Evolutionary conservation across 1,140 invertebrate genomes (phyloP), one percentile per base, ranked within the genome.

Genomic region (Hylaeus volcanicus): DNA sequence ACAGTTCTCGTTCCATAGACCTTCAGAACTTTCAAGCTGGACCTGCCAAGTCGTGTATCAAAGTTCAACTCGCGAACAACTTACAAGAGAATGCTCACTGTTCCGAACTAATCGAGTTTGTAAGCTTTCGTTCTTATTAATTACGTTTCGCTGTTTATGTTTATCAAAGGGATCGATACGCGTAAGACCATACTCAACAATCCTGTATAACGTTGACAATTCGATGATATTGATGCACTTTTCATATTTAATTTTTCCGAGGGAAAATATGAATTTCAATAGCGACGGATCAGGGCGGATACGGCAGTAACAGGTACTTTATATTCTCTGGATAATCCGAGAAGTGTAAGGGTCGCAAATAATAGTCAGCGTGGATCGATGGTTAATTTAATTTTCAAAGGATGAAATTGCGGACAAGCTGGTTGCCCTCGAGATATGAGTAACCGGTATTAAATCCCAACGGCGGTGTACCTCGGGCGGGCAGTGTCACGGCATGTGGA

Each of bases 301-400:
- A 41, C 37, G 12, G 2, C 61, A 43, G 14, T 43, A 41, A 39
- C 37, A 2, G 14, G n/a, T 6, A 5, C 6, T 26, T 60, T 60
- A 26, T 51, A 51, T 51, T 37, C 65, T n/a, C 26, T 9, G 65
- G 45, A 53, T 37, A 51, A 68, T 68, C 45, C n/a, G 6, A 12
- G 11, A 6, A 45, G 39, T 8, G 4, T 11, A 12, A 0, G 45
- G 65, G 1, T 37, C 11, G 48, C 12, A 41, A 72, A 48, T 65
- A 64, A 60, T 53, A 8, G 14, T 90, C 95, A n/a, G 95, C 95
- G 96, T 92, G 94, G 97, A 63, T 78, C 48, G 74, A 78, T 82
- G 63, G 77, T 79, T 72, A 82, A 82, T 73, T 84, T 84, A 82
- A 84, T 84, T 82, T 82, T n/a, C 70, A 82, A 82, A 82, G 69